Evolutionary conservation across 1,140 invertebrate genomes (phyloP).

Genomic region (Heliconius himera): DNA sequence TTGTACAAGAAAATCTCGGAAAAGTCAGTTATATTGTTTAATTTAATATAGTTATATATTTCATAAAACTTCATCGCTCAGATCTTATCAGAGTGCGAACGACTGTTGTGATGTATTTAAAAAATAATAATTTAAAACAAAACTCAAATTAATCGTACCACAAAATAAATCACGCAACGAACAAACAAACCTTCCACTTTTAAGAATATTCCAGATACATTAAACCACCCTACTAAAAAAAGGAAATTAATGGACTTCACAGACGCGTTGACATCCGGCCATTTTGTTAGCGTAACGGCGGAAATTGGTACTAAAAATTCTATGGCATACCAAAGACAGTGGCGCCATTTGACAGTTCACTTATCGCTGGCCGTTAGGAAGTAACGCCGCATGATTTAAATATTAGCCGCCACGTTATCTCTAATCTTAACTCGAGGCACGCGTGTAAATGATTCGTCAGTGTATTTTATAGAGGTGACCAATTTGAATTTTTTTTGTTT

Average conservation of each 20-base stretch:
- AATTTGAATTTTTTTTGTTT: slow-evolving; percentile 6
- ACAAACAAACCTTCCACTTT: slow-evolving; percentile 14
- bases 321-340: slow-evolving; percentile 19
- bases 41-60: too few relatives aligned
- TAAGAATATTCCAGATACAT: slow-evolving; percentile 15
- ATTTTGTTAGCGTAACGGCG: slow-evolving; percentile 43
- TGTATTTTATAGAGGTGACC: slow-evolving; percentile 5
- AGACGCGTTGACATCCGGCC: slow-evolving; percentile 48
- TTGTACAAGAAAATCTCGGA: too few relatives aligned
- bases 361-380: slow-evolving; percentile 49
- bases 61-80: too few relatives aligned
- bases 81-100: too few relatives aligned
- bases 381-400: slow-evolving; percentile 66
- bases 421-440: slow-evolving; percentile 60
- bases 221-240: slow-evolving; percentile 56
- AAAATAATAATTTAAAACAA: neutral
- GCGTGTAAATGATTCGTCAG: slow-evolving; percentile 37
- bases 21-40: too few relatives aligned
- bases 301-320: slow-evolving; percentile 25
- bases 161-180: neutral
- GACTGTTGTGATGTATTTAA: too few relatives aligned
- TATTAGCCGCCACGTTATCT: slow-evolving; percentile 50
- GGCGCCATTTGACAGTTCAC: slow-evolving; percentile 46
- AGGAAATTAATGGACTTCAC: slow-evolving; percentile 72
- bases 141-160: neutral